phyloP scores from a whole-genome alignment of 1,140 invertebrate species.

The Ooceraea biroi region DNA sequence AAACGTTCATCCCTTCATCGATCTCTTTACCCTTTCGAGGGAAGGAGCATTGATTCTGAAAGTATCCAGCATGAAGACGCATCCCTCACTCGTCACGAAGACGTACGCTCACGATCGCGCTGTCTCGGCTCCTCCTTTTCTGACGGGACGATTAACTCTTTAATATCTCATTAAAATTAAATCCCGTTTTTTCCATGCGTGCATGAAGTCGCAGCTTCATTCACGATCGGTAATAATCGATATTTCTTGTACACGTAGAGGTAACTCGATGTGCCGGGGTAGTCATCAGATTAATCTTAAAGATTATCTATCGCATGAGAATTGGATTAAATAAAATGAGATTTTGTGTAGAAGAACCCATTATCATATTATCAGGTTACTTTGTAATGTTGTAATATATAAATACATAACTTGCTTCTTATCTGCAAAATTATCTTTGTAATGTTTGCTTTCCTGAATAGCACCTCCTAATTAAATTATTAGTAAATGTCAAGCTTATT shows the following conservation, averaged over 20 bases:
- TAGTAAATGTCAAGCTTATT: neutral
- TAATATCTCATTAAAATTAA: constrained; percentile 50
- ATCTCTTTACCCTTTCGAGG: constrained; percentile 29
- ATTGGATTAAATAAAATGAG: constrained; percentile 38
- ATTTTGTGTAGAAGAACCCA: constrained; percentile 8
- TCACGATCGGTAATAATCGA: constrained; percentile 46
- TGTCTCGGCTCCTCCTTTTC: neutral
- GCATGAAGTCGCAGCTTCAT: constrained; percentile 16
- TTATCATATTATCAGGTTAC: neutral
- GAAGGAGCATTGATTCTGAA: constrained; percentile 58
- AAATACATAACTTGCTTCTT: neutral
- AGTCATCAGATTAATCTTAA: constrained; percentile 34
- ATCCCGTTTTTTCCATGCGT: constrained; percentile 23
- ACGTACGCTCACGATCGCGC: constrained; percentile 33
- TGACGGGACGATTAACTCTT: constrained; percentile 55
- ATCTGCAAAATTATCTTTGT: neutral
- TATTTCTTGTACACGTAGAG: constrained; percentile 21
- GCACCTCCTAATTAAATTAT: constrained; percentile 5
- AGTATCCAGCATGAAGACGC: neutral
- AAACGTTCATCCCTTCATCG: constrained; percentile 63
- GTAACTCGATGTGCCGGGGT: constrained; percentile 33
- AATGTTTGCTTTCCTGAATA: neutral
- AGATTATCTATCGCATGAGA: constrained; percentile 35
- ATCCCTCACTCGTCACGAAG: constrained; percentile 21
- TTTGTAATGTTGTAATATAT: neutral